A percentile compares a stretch with the other conserved stretches of the same genome.
These are phyloP conservation scores for Nephrotoma guestfalica DNA, from an alignment of 2,888 invertebrate genomes.

Conservation along the genomic window DNA sequence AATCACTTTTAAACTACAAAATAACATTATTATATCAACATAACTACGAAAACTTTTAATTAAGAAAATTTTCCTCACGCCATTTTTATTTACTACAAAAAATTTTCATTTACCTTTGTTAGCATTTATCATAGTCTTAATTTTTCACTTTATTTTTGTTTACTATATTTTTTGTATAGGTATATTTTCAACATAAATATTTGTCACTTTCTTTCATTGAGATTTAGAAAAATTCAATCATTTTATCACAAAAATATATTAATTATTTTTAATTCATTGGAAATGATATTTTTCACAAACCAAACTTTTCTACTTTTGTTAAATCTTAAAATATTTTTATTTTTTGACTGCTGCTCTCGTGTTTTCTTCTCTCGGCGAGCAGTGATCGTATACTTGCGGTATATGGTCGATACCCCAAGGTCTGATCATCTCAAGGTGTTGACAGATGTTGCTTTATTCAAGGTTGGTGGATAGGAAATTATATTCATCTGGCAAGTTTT, in stretches of 20 bases:
- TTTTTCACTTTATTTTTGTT: slow-evolving; percentile 1
- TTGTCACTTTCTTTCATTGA: background rate
- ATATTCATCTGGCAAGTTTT: background rate
- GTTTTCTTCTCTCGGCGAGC: background rate
- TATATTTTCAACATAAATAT: background rate
- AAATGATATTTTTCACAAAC: background rate
- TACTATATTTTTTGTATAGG: background rate
- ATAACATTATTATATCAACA: background rate
- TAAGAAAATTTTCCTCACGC: background rate
- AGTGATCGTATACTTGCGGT: slow-evolving; percentile 3
- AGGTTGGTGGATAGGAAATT: background rate
- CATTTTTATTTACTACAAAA: background rate
- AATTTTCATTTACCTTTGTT: slow-evolving; percentile 1
- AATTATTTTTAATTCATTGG: background rate
- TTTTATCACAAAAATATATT: background rate
- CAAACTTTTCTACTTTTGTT: background rate
- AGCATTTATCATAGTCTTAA: slow-evolving; percentile 1
- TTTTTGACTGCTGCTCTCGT: slow-evolving; percentile 2
- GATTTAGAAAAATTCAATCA: background rate
- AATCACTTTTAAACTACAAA: background rate
- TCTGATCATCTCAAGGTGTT: slow-evolving; percentile 1
- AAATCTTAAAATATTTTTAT: background rate
- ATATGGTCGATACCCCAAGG: slow-evolving; percentile 3
- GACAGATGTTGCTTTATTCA: background rate
- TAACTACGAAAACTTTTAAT: background rate